A percentile compares a stretch with the other conserved stretches of the same genome.
Evolutionary conservation across 2,113 vertebrate genomes (phyloP).

Genomic region (Nyctereutes procyonoides): DNA sequence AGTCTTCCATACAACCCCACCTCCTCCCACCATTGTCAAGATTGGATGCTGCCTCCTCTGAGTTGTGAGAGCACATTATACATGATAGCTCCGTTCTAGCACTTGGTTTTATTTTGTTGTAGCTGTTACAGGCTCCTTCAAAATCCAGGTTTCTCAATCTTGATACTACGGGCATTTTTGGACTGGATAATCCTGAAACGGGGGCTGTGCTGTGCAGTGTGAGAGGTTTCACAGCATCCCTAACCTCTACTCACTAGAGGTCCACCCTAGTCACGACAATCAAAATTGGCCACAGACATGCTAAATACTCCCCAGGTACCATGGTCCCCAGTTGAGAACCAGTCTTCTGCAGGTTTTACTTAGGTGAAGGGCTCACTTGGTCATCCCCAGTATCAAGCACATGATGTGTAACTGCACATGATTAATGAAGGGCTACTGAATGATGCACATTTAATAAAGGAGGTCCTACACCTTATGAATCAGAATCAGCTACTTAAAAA

Average conservation of each 20-base stretch:
- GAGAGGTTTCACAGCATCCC: too few species aligned
- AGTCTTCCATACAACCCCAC: not conserved
- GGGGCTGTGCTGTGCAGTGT: accelerated
- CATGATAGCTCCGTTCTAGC: accelerated
- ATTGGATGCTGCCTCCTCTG: not conserved
- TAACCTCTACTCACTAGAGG: not conserved
- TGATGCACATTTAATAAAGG: not conserved
- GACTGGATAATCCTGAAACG: not conserved
- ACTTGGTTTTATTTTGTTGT: not conserved
- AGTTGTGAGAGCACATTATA: not conserved
- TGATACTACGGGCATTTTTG: not conserved
- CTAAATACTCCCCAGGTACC: too few species aligned
- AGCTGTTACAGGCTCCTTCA: not conserved
- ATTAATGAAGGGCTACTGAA: not conserved
- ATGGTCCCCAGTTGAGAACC: not conserved
- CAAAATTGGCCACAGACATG: not conserved
- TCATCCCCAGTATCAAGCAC: not conserved
- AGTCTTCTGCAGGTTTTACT: not conserved
- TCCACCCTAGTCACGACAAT: not conserved
- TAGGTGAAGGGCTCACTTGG: not conserved
- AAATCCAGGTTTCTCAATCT: not conserved
- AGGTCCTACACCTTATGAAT: not conserved
- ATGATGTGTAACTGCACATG: accelerated
- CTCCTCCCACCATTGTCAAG: not conserved
- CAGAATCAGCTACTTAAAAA: not conserved